Percentiles rank a stretch among this genome's conserved stretches.
Conservation (phyloP, 2,797 vertebrate genomes). For the Amphiprion clarkii region DNA sequence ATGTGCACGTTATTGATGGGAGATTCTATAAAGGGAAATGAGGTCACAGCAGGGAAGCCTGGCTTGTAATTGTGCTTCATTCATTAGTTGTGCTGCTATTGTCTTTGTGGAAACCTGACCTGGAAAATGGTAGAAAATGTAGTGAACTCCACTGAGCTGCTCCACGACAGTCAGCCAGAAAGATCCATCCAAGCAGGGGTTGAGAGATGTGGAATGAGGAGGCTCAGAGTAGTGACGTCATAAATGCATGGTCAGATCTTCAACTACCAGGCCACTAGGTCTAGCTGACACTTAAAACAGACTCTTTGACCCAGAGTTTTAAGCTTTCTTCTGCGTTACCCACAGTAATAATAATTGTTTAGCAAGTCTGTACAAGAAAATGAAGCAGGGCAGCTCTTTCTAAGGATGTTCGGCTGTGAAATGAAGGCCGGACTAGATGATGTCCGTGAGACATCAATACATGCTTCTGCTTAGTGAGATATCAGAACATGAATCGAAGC, state of each 20-base stretch:
- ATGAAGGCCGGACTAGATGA: not conserved
- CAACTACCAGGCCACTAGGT: not conserved
- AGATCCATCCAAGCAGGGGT: not conserved
- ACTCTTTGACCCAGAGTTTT: not conserved
- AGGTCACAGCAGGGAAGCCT: slow-evolving; percentile 54
- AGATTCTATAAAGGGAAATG: slow-evolving; percentile 50
- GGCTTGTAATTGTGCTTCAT: slow-evolving; percentile 31
- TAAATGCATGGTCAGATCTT: not conserved
- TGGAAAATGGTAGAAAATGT: slow-evolving; percentile 17
- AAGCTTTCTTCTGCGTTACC: not conserved
- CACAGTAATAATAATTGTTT: not conserved
- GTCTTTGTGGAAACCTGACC: slow-evolving; percentile 45
- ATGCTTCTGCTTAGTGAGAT: too few relatives aligned
- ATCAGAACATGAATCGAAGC: not conserved
- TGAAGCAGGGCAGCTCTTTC: not conserved
- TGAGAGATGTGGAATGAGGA: too few relatives aligned
- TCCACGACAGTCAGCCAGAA: slow-evolving; percentile 2
- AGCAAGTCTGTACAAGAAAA: not conserved
- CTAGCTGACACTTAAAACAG: not conserved
- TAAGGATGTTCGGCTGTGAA: not conserved
- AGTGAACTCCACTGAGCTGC: not conserved
- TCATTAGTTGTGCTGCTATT: slow-evolving; percentile 25
- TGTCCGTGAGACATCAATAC: not conserved
- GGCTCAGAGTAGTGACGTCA: too few relatives aligned
- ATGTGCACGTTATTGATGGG: slow-evolving; percentile 26